Evolutionary conservation across 2,888 invertebrate genomes (phyloP).

Genomic region (Lucinisca nassula): DNA sequence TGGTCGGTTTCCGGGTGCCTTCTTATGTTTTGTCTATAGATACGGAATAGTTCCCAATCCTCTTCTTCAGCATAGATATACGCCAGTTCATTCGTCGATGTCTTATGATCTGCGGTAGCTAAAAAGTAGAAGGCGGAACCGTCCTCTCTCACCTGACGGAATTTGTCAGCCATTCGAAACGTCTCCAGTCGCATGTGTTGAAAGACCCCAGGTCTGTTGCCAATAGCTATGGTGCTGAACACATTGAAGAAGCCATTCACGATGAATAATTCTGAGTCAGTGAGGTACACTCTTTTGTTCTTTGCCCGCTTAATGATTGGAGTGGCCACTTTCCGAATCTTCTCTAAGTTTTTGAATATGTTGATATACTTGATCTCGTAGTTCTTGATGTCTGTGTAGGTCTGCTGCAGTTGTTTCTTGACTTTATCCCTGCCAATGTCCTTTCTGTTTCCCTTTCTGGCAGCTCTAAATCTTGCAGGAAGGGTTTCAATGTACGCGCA

Average conservation of each 20-base stretch:
- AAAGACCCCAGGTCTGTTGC: slow-evolving; percentile 3
- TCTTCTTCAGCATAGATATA: not conserved
- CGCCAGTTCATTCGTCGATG: not conserved
- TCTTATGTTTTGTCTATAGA: not conserved
- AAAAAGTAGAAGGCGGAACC: not conserved
- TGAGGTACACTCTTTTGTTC: not conserved
- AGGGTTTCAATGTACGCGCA: not conserved
- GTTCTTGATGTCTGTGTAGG: not conserved
- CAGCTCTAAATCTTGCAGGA: not conserved
- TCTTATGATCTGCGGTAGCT: not conserved
- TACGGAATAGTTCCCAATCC: not conserved
- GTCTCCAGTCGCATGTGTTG: not conserved
- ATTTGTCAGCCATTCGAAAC: not conserved
- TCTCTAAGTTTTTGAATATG: not conserved
- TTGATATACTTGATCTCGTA: not conserved
- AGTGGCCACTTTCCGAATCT: not conserved
- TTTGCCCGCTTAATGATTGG: not conserved
- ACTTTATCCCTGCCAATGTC: not conserved
- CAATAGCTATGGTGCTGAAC: not conserved
- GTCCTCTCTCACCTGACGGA: not conserved
- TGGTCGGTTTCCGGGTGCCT: not conserved
- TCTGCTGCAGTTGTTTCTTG: not conserved
- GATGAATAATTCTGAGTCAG: not conserved
- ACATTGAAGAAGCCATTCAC: not conserved
- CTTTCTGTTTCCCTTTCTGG: not conserved